Evolutionary conservation across 2,113 vertebrate species (phyloP), one percentile per base, ranked within the genome.

Genomic region (Sclerurus mexicanus): DNA sequence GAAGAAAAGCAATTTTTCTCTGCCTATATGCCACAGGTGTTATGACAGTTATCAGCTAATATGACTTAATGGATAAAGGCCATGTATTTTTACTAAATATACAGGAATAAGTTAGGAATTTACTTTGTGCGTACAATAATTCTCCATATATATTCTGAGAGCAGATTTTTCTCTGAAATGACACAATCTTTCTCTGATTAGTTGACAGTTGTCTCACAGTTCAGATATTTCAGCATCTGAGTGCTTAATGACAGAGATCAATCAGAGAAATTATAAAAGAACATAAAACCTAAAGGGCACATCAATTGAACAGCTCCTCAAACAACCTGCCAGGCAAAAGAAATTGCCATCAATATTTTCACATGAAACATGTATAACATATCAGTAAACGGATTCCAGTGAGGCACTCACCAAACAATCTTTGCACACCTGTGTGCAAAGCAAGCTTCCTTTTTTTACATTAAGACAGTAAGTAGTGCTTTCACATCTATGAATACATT

Each of bases 191-290:
- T 93, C 94, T 86, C 53, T 84, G 53, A 68, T 76, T 91, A 46
- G 37, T 67, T 72, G 80, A 44, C 53, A 91, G 72, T 47, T 68
- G 40, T 86, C 76, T 83, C 49, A 39, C 68, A 94, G 59, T 47
- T 73, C 87, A 77, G 62, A 74, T 82, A 92, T 81, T 77, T 89
- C 93, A 86, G 83, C 35, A 63, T 81, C 87, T 28, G n/a, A 84
- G 68, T 49, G 37, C 40, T 74, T 94, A 84, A 93, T 62, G 60
- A 52, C 87, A 91, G n/a, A 94, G 8, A 93, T 85, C 71, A 88
- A 71, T 77, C 81, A 89, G 35, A 66, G 18, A 68, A 68, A 44
- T 76, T 80, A 80, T 35, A 73, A 79, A 84, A 89, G 46, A 37
- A 66, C 19, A 21, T 7, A 80, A 94, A 94, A 83, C 16, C 35